A percentile compares a stretch with the other conserved stretches of the same genome.
phyloP scores from a whole-genome alignment of 2,113 vertebrate species.

The Ahaetulla prasina region DNA sequence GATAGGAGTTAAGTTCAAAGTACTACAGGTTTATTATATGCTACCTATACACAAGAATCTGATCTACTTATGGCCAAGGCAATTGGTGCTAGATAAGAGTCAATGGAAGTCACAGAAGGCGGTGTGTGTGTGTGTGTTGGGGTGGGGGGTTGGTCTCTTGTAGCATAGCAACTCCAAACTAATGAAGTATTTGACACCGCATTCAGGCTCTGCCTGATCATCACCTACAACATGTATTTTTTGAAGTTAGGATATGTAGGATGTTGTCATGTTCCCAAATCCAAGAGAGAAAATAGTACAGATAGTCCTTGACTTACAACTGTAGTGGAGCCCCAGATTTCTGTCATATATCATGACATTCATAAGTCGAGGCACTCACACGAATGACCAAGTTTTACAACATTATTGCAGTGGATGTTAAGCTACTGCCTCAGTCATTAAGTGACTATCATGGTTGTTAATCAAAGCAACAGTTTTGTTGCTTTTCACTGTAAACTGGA shows the following conservation, averaged over 20 bases:
- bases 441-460: background rate
- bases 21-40: background rate
- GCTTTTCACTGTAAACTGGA: background rate
- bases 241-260: background rate
- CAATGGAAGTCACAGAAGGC: background rate
- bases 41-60: background rate
- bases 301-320: no score
- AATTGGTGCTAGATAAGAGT: background rate
- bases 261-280: background rate
- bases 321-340: no score
- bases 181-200: background rate
- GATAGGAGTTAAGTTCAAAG: background rate
- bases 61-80: background rate
- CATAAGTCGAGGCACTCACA: no score
- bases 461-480: background rate
- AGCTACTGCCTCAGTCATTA: background rate
- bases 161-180: background rate
- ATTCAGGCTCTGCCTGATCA: no score
- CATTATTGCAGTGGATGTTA: background rate
- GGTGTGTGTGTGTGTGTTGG: no score
- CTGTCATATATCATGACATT: no score
- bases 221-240: background rate
- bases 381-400: background rate
- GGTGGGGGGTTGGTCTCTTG: background rate
- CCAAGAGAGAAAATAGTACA: background rate